phyloP scores from a whole-genome alignment of 2,797 vertebrate genomes.

The Linurgus olivaceus region DNA sequence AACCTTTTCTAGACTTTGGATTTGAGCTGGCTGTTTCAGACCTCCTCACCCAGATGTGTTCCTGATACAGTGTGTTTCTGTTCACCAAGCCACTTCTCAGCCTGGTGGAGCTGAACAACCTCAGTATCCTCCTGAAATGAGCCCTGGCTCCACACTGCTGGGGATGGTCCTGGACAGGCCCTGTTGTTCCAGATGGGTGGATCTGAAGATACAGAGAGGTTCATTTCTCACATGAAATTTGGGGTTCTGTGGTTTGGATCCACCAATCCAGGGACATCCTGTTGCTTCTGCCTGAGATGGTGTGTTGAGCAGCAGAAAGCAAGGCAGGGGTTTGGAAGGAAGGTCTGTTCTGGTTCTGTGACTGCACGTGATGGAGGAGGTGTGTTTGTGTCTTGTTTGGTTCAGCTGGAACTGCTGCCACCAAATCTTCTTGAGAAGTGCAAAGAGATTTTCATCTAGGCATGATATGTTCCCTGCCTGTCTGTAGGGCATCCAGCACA shows the following conservation, averaged over 20 bases:
- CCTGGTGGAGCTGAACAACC: not conserved
- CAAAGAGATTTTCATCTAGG: not conserved
- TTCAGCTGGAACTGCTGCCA: not conserved
- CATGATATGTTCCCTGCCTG: not conserved
- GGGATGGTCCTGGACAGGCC: not conserved
- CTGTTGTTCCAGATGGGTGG: not conserved
- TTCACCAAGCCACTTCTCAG: not conserved
- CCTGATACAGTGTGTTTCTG: not conserved
- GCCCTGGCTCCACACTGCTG: not conserved
- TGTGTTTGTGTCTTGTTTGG: not conserved
- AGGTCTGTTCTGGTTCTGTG: not conserved
- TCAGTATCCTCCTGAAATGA: not conserved
- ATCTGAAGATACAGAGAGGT: slow-evolving; percentile 34
- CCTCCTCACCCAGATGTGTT: not conserved
- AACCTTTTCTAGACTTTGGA: not conserved
- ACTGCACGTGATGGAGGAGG: rapidly evolving
- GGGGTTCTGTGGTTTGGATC: not conserved
- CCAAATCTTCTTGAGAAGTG: not conserved
- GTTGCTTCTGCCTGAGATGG: not conserved
- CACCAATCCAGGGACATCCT: not conserved
- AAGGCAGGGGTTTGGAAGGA: not conserved
- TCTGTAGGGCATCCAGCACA: not conserved
- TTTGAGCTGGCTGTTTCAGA: not conserved
- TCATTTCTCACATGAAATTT: not conserved
- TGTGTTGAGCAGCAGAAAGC: not conserved